These are phyloP conservation scores for Gallinago media DNA, from an alignment of 2,113 vertebrate species.

Conservation along the genomic window DNA sequence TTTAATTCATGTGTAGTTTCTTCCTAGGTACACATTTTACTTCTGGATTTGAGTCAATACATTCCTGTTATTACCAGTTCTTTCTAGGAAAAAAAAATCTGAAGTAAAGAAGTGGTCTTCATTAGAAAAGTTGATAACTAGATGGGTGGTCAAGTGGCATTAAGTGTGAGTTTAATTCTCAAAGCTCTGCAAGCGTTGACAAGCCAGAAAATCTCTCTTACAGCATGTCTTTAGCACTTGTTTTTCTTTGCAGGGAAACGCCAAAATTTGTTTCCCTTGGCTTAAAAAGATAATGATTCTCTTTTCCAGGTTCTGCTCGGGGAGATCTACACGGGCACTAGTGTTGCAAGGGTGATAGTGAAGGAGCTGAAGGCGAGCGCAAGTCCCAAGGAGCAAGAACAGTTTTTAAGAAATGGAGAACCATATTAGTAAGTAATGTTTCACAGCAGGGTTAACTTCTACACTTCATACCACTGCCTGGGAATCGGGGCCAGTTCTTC, in stretches of 20 bases:
- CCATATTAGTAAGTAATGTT: slow-evolving; percentile 88
- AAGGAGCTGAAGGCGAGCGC: slow-evolving; percentile 95
- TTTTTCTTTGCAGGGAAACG: slow-evolving; percentile 43
- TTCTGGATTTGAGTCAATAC: not conserved
- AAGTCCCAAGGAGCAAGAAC: slow-evolving; percentile 90
- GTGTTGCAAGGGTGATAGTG: slow-evolving; percentile 89
- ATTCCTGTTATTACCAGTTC: not conserved
- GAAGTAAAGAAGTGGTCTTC: not conserved
- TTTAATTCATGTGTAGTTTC: not conserved
- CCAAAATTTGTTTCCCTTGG: slow-evolving; percentile 57
- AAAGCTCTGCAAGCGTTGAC: not conserved
- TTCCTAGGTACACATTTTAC: not conserved
- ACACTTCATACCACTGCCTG: not conserved
- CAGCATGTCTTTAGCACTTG: not conserved
- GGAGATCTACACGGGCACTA: slow-evolving; percentile 90
- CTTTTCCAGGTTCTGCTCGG: slow-evolving; percentile 90
- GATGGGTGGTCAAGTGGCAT: not conserved
- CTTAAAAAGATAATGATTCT: slow-evolving; percentile 22
- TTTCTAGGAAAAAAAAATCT: not conserved
- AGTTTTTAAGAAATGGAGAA: slow-evolving; percentile 93
- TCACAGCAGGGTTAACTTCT: not conserved
- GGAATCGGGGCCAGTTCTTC: not conserved
- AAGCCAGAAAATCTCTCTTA: not conserved
- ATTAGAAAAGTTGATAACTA: not conserved
- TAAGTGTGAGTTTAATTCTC: not conserved